Conservation (phyloP, 2,797 vertebrate genomes). For the Hippopotamyrus pictus region DNA sequence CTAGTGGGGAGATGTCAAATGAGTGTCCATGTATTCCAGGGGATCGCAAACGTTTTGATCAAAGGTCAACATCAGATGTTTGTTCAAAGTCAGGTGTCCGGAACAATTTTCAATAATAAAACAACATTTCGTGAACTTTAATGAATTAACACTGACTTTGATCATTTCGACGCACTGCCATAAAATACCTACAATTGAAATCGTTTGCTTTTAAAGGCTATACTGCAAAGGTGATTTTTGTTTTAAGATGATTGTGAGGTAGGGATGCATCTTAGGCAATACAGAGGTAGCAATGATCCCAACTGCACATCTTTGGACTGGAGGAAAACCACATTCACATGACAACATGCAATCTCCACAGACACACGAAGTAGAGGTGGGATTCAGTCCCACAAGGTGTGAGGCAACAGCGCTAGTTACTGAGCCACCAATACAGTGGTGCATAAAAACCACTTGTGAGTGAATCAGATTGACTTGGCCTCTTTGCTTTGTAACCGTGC, state of each 20-base stretch:
- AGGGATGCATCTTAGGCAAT: background rate
- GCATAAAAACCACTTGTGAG: constrained; percentile 60
- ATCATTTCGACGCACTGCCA: background rate
- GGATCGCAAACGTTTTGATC: background rate
- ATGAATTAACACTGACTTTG: background rate
- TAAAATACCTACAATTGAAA: background rate
- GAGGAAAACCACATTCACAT: background rate
- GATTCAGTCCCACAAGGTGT: background rate
- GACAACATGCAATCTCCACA: background rate
- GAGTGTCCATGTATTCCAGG: background rate
- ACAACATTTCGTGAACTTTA: background rate
- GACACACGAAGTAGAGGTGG: background rate
- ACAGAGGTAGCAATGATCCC: background rate
- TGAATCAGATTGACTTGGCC: background rate
- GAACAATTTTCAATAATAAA: background rate
- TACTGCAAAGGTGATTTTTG: background rate
- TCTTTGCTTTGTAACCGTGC: background rate
- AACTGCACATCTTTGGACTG: background rate
- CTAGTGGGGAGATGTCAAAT: constrained; percentile 48
- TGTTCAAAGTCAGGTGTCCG: background rate
- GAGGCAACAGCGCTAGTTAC: background rate
- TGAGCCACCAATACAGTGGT: background rate
- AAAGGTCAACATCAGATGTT: background rate
- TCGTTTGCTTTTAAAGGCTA: background rate
- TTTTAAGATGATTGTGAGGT: background rate